Percentiles rank a stretch among this genome's conserved stretches.
Conservation (phyloP, 2,888 invertebrate genomes). For the Plebejus argus region DNA sequence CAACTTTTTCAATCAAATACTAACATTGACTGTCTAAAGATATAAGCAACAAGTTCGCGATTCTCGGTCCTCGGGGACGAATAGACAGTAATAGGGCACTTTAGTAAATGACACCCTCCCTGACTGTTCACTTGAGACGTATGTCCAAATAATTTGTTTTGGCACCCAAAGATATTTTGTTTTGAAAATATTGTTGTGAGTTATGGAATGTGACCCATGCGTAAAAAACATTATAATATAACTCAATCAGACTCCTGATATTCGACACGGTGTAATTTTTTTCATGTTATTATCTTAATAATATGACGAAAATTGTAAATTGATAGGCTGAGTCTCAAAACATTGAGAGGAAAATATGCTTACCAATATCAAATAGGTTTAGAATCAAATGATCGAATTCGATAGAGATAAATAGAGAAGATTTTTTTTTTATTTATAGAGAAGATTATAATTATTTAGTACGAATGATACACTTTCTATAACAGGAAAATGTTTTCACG, state of each 20-base stretch:
- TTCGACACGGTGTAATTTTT: no score
- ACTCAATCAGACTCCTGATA: no score
- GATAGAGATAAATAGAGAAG: not conserved
- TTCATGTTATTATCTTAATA: no score
- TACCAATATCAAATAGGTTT: not conserved
- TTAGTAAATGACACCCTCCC: constrained; percentile 26
- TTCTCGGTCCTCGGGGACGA: not conserved
- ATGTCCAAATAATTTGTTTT: not conserved
- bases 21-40: not conserved
- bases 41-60: constrained; percentile 29
- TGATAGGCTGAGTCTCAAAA: no score
- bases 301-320: no score
- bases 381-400: not conserved
- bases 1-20: constrained; percentile 28
- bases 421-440: no score
- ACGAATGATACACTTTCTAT: no score
- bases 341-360: not conserved
- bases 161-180: not conserved
- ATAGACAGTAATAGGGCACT: constrained; percentile 29
- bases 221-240: no score
- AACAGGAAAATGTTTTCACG: no score
- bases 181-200: not conserved
- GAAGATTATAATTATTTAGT: not conserved
- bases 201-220: no score
- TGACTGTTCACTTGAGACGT: constrained; percentile 13